phyloP scores from a whole-genome alignment of 2,797 vertebrate genomes.

The Etheostoma nigrum region DNA sequence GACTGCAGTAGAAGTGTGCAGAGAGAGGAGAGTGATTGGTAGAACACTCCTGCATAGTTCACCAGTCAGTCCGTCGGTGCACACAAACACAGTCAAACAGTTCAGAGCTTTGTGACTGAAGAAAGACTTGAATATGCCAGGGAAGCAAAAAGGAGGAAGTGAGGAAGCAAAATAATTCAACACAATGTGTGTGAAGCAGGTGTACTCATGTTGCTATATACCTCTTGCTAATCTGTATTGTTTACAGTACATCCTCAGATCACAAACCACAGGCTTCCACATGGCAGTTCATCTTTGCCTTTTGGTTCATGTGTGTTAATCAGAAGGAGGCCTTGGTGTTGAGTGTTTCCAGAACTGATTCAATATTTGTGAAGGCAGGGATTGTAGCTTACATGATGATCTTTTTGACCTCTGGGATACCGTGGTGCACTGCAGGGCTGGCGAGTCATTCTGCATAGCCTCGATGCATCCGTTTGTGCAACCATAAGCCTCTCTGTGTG shows the following conservation, averaged over 20 bases:
- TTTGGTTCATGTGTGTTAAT: conserved; percentile 21
- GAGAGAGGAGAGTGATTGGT: conserved; percentile 11
- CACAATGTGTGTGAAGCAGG: conserved; percentile 17
- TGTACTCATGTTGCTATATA: neutral
- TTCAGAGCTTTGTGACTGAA: conserved; percentile 29
- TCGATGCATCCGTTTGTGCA: conserved; percentile 42
- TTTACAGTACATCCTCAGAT: conserved; percentile 8
- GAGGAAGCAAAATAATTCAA: conserved; percentile 23
- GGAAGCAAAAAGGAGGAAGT: conserved; percentile 31
- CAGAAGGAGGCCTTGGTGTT: conserved; percentile 33
- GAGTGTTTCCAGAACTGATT: conserved; percentile 64
- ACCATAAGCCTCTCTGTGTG: conserved; percentile 46
- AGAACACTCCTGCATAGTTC: neutral
- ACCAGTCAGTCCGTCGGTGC: conserved; percentile 27
- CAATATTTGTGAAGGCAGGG: conserved; percentile 71
- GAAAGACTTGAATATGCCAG: conserved; percentile 13
- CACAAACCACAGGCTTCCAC: neutral
- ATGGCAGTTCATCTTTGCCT: neutral
- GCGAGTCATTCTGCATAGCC: conserved; percentile 43
- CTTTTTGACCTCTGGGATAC: conserved; percentile 67
- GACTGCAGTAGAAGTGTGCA: conserved; percentile 13
- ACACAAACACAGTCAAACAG: conserved; percentile 1
- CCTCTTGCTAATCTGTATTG: conserved; percentile 25
- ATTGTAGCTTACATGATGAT: conserved; percentile 42
- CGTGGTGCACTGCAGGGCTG: conserved; percentile 12